phyloP scores from a whole-genome alignment of 1,140 invertebrate species.

The Zaprionus capensis region DNA sequence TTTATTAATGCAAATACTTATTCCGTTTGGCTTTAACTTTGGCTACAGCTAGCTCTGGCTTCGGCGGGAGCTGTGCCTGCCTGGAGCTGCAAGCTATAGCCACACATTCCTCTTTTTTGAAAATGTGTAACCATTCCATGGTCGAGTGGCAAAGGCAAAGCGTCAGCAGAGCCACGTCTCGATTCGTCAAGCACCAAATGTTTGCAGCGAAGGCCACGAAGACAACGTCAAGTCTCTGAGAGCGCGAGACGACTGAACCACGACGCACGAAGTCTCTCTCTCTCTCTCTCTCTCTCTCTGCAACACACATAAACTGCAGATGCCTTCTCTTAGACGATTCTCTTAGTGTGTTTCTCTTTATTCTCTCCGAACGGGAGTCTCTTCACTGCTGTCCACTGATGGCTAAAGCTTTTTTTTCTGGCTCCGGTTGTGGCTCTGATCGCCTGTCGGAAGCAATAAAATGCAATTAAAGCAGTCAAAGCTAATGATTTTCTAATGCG shows the following conservation, averaged over 20 bases:
- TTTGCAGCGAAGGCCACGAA: constrained; percentile 44
- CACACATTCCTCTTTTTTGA: constrained; percentile 66
- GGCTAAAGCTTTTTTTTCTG: constrained; percentile 15
- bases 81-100: constrained; percentile 1
- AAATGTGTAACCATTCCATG: constrained; percentile 65
- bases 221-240: constrained; percentile 20
- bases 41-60: constrained; percentile 14
- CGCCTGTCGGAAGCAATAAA: constrained; percentile 70
- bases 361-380: constrained; percentile 29
- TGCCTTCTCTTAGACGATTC: constrained; percentile 36
- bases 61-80: neutral
- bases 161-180: constrained; percentile 37
- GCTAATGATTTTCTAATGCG: constrained; percentile 62
- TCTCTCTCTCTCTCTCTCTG: neutral
- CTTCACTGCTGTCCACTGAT: neutral
- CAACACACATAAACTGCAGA: neutral
- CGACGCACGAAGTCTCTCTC: neutral
- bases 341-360: neutral
- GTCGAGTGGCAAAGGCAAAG: constrained; percentile 31
- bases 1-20: constrained; percentile 79
- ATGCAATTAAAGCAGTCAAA: constrained; percentile 59
- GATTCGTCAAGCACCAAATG: constrained; percentile 47
- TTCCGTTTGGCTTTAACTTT: constrained; percentile 53
- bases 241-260: constrained; percentile 3
- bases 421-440: constrained; percentile 34